A percentile compares a stretch with the other conserved stretches of the same genome.
phyloP scores from a whole-genome alignment of 2,113 vertebrate genomes.

The Leptobrachium leishanense region DNA sequence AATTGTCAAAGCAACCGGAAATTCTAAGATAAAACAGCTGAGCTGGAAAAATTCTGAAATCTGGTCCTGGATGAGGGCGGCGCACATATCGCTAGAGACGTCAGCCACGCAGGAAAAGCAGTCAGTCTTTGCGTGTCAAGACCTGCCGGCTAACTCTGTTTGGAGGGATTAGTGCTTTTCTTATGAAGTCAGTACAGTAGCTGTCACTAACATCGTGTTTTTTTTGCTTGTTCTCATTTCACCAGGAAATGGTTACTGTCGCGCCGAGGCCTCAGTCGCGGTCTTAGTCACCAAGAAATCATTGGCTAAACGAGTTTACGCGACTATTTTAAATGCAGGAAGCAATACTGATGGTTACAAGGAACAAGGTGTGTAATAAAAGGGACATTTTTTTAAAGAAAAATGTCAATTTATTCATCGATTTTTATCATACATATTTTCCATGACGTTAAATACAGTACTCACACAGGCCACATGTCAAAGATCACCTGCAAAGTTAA shows the following conservation, averaged over 20 bases:
- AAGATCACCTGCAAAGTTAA: no score
- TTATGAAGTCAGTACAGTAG: background rate
- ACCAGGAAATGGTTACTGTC: conserved; percentile 90
- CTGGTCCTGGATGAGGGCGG: no score
- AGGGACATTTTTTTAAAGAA: no score
- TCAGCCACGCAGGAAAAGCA: no score
- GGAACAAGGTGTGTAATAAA: conserved; percentile 79
- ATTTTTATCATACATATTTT: no score
- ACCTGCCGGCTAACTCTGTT: background rate
- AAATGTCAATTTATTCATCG: no score
- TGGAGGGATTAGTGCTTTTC: background rate
- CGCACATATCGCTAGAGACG: no score
- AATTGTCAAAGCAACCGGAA: no score
- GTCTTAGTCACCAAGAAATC: conserved; percentile 83
- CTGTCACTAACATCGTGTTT: background rate
- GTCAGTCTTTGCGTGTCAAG: background rate
- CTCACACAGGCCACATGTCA: no score
- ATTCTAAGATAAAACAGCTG: no score
- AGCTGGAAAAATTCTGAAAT: no score
- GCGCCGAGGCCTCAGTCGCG: conserved; percentile 85
- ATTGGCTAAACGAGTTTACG: conserved; percentile 83
- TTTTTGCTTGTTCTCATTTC: background rate
- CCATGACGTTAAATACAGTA: no score
- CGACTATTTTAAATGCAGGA: conserved; percentile 86
- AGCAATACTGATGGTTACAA: conserved; percentile 94